A percentile compares a stretch with the other conserved stretches of the same genome.
Evolutionary conservation across 1,140 invertebrate species (phyloP).

Genomic region (Drosophila malerkotliana): DNA sequence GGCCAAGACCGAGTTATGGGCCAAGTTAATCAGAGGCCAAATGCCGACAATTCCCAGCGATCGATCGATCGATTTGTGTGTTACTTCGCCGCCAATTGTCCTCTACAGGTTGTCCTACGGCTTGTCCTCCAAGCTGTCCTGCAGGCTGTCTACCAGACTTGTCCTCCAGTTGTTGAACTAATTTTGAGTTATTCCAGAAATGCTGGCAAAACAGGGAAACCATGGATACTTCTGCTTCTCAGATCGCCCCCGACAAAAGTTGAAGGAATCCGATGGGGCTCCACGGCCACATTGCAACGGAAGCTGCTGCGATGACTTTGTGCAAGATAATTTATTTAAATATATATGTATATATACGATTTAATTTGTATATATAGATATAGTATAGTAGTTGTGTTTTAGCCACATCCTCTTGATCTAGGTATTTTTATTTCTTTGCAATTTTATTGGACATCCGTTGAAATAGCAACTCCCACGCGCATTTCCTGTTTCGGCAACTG

Average conservation of each 20-base stretch:
- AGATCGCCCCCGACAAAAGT: slow-evolving; percentile 61
- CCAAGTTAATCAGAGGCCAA: slow-evolving; percentile 59
- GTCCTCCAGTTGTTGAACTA: slow-evolving; percentile 54
- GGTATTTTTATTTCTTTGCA: background rate
- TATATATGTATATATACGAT: background rate
- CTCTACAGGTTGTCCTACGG: background rate
- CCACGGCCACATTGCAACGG: slow-evolving; percentile 45
- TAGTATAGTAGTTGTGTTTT: background rate
- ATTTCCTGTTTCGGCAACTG: slow-evolving; percentile 45
- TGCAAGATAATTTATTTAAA: slow-evolving; percentile 41
- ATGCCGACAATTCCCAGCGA: slow-evolving; percentile 66
- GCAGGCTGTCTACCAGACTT: background rate
- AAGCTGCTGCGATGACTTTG: slow-evolving; percentile 51
- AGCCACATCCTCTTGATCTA: background rate
- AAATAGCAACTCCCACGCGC: slow-evolving; percentile 58
- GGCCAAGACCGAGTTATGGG: slow-evolving; percentile 46
- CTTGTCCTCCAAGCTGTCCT: background rate
- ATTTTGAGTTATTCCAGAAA: slow-evolving; percentile 73
- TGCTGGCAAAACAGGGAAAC: slow-evolving; percentile 30
- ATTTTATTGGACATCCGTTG: slow-evolving; percentile 22
- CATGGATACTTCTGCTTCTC: slow-evolving; percentile 7
- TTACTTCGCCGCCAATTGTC: slow-evolving; percentile 4
- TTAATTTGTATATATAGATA: background rate
- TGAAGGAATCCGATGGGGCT: slow-evolving; percentile 8
- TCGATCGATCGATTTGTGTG: slow-evolving; percentile 56